phyloP scores from a whole-genome alignment of 2,888 invertebrate species.

The Synergus japonicus region DNA sequence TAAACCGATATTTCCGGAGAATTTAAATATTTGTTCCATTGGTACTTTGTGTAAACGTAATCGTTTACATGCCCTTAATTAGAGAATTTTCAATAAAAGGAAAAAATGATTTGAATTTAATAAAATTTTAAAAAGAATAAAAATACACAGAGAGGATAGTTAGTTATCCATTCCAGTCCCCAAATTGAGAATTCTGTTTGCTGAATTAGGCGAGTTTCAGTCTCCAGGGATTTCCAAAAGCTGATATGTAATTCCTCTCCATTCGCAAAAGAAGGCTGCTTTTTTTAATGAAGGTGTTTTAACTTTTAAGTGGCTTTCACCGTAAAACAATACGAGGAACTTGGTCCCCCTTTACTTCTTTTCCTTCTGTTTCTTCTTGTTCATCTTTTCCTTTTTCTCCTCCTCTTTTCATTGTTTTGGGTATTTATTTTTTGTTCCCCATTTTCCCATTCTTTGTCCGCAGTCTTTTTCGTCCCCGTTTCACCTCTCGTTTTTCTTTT shows the following conservation, averaged over 20 bases:
- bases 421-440: constrained; percentile 28
- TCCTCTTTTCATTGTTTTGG: constrained; percentile 29
- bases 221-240: neutral
- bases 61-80: too few species aligned
- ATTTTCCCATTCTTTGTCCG: constrained; percentile 39
- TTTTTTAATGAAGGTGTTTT: constrained; percentile 61
- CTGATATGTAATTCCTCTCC: neutral
- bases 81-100: too few species aligned
- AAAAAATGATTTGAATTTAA: too few species aligned
- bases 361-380: constrained; percentile 38
- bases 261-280: constrained; percentile 41
- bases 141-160: too few species aligned
- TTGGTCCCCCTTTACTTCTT: constrained; percentile 46
- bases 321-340: constrained; percentile 65
- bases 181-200: neutral
- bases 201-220: neutral
- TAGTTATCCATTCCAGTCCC: too few species aligned
- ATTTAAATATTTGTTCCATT: too few species aligned
- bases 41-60: too few species aligned
- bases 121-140: too few species aligned
- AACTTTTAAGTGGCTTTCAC: constrained; percentile 68
- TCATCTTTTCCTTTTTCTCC: constrained; percentile 46
- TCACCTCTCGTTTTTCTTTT: constrained; percentile 42
- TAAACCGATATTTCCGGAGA: too few species aligned
- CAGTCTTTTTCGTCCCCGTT: constrained; percentile 33